Conservation (phyloP, 2,888 invertebrate species). For the Ceratothoa steindachneri region DNA sequence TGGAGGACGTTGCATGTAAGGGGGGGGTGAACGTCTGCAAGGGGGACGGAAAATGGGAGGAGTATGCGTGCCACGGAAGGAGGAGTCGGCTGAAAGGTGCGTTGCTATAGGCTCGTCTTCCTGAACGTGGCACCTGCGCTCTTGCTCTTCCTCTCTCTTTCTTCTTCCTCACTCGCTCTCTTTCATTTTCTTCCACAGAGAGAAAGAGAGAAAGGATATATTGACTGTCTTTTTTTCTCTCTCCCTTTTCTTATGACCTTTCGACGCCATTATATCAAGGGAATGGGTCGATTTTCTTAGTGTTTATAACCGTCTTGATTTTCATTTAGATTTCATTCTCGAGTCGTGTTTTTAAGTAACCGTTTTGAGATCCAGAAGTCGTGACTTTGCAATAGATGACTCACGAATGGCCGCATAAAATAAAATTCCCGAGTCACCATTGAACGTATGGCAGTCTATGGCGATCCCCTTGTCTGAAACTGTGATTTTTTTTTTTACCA, state of each 20-base stretch:
- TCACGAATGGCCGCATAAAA: not conserved
- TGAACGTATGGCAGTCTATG: not conserved
- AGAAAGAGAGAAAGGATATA: not conserved
- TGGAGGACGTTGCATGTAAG: no score
- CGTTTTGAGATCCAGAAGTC: not conserved
- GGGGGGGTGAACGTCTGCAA: no score
- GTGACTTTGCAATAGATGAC: not conserved
- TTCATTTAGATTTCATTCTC: not conserved
- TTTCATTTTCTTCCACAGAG: not conserved
- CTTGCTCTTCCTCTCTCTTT: not conserved
- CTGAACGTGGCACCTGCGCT: not conserved
- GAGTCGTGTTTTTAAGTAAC: not conserved
- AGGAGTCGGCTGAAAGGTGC: not conserved
- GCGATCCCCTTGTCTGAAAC: no score
- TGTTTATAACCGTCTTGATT: slow-evolving; percentile 6
- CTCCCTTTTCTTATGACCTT: slow-evolving; percentile 19
- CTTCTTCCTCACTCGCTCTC: slow-evolving; percentile 6
- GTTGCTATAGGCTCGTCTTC: not conserved
- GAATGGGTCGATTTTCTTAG: slow-evolving; percentile 1
- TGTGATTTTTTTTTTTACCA: no score
- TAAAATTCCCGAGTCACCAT: not conserved
- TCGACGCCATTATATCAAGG: slow-evolving; percentile 3
- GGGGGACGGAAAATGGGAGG: not conserved
- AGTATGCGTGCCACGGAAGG: not conserved
- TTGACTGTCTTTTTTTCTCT: not conserved